phyloP scores from a whole-genome alignment of 35 echinoderm and acorn worm species.

The Ophiothrix spiculata region DNA sequence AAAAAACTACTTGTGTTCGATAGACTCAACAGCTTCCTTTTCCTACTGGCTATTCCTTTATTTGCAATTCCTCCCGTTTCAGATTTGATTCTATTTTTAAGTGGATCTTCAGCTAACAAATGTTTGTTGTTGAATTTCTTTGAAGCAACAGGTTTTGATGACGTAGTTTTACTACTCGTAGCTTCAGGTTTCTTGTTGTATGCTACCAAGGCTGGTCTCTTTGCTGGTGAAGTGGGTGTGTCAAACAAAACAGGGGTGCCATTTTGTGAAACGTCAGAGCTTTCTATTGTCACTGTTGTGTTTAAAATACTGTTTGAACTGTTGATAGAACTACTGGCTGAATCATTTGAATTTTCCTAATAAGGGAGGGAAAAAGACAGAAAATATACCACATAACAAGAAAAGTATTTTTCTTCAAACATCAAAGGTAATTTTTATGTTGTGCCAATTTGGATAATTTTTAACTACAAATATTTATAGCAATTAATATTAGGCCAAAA shows the following conservation, averaged over 20 bases:
- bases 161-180: too few species aligned
- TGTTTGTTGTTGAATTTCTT: neutral
- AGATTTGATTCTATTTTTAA: neutral
- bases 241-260: neutral
- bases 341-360: too few species aligned
- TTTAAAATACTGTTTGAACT: neutral
- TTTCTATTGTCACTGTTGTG: neutral
- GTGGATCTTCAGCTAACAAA: neutral
- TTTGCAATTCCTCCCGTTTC: constrained; percentile 15
- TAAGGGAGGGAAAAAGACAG: too few species aligned
- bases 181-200: neutral
- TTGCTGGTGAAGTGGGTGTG: neutral
- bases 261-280: neutral
- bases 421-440: too few species aligned
- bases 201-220: neutral
- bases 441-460: too few species aligned
- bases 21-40: constrained; percentile 56
- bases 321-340: neutral
- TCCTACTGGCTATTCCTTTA: constrained; percentile 42
- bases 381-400: too few species aligned
- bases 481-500: too few species aligned
- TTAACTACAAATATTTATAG: too few species aligned
- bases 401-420: too few species aligned
- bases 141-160: constrained; percentile 1
- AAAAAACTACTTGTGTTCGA: constrained; percentile 49